Evolutionary conservation across 2,888 invertebrate species (phyloP), one percentile per base, ranked within the genome.

Genomic region (Strigamia crassipes): DNA sequence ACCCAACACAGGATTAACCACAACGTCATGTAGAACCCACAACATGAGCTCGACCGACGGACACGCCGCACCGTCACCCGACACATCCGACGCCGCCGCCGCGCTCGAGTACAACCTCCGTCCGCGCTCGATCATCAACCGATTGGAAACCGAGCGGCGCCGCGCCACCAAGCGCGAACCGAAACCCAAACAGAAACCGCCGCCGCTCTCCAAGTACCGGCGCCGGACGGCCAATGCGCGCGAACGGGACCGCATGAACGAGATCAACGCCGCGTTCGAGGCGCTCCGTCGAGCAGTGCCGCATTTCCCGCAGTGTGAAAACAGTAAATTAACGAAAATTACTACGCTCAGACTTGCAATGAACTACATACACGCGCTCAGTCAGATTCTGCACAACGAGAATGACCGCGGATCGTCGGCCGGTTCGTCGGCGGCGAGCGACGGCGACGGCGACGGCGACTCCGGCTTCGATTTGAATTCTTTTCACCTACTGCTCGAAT

Each of bases 241-340:
- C 41, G 96, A 96, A 86, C 88, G 96, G 42, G 93, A 92, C 84
- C 91, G 96, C 82, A 96, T 96, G 96, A 90, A 94, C 79, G 96
- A 96, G 87, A 96, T 96, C 85, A 96, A 96, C 89, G 91, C 92
- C 83, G 96, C 96, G 0, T 96, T 96, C 88, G 96, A 96, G 87
- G 91, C 92, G 1, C 89, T 96, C 10, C 90, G 95, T 31, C 90
- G 91, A 18, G 94, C 93, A 31, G 93, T 96, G 13, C 96, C 96
- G 0, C 86, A 86, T 23, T 84, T 87, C 83, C 85, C 88, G 78
- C 41, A 38, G 21, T 81, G 81, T 27, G 80, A 92, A 87, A 94
- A 94, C 87, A 94, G 94, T 87, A 81, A 81, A 46, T 89, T 95
- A 84, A 96, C 96, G 79, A 96, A 96, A 89, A 96, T 96, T 85